These are phyloP conservation scores for Microplitis manilae DNA, from an alignment of 2,888 invertebrate genomes.

Conservation along the genomic window DNA sequence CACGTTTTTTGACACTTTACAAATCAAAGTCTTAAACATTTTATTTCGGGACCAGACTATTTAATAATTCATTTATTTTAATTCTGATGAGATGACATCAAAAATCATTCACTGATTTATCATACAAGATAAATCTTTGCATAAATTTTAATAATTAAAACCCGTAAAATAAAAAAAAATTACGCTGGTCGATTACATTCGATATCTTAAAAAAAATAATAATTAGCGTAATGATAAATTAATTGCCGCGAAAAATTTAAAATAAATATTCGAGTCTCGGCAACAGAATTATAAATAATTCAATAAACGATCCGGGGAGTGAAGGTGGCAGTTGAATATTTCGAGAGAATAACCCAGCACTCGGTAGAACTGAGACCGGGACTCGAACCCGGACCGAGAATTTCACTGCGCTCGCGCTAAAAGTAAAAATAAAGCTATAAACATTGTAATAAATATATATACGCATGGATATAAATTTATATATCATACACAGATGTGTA, in stretches of 20 bases:
- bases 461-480: conserved; percentile 9
- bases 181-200: background rate
- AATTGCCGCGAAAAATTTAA: background rate
- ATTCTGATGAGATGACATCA: background rate
- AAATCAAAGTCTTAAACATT: background rate
- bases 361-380: background rate
- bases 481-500: conserved; percentile 28
- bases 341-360: background rate
- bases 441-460: background rate
- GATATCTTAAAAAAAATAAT: background rate
- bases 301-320: background rate
- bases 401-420: background rate
- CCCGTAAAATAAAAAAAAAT: background rate
- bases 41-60: background rate
- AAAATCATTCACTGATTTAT: background rate
- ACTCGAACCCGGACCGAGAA: background rate
- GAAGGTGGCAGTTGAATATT: background rate
- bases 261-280: background rate
- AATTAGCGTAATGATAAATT: background rate
- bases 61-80: background rate
- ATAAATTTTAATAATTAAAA: background rate
- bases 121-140: background rate
- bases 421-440: background rate
- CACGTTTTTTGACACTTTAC: background rate
- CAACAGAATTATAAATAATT: background rate